A percentile compares a stretch with the other conserved stretches of the same genome.
Conservation (phyloP, 2,888 invertebrate species). For the Ethmia dodecea region DNA sequence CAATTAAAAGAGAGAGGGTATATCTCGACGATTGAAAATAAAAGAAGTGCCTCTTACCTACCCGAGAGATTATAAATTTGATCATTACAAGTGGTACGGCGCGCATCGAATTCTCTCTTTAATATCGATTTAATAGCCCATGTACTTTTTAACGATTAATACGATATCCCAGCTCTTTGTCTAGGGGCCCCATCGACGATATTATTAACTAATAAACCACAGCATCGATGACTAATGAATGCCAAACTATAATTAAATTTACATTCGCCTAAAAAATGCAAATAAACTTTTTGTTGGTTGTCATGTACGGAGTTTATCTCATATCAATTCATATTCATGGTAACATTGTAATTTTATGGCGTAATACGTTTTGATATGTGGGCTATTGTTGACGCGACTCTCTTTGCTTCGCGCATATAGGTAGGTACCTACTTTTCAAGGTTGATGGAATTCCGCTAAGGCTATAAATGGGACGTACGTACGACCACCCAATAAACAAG, state of each 20-base stretch:
- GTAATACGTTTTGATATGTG: conserved; percentile 37
- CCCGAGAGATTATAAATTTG: conserved; percentile 72
- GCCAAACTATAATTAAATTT: conserved; percentile 17
- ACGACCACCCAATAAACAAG: conserved; percentile 32
- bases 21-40: conserved; percentile 66
- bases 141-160: conserved; percentile 58
- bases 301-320: conserved; percentile 23
- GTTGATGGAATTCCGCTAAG: conserved; percentile 42
- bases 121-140: conserved; percentile 66
- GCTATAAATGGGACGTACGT: conserved; percentile 35
- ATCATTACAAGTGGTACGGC: conserved; percentile 70
- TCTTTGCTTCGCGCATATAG: conserved; percentile 26
- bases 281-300: conserved; percentile 28
- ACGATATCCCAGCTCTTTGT: conserved; percentile 41
- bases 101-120: conserved; percentile 64
- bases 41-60: conserved; percentile 67
- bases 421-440: conserved; percentile 27
- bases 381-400: conserved; percentile 33
- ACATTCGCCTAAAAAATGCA: conserved; percentile 21
- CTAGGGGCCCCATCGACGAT: conserved; percentile 35
- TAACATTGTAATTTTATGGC: conserved; percentile 52
- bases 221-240: conserved; percentile 29
- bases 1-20: conserved; percentile 74
- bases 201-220: conserved; percentile 33
- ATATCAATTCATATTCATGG: conserved; percentile 38